A percentile compares a stretch with the other conserved stretches of the same genome.
These are phyloP conservation scores for Limosa lapponica DNA, from an alignment of 2,797 vertebrate species.

Conservation along the genomic window DNA sequence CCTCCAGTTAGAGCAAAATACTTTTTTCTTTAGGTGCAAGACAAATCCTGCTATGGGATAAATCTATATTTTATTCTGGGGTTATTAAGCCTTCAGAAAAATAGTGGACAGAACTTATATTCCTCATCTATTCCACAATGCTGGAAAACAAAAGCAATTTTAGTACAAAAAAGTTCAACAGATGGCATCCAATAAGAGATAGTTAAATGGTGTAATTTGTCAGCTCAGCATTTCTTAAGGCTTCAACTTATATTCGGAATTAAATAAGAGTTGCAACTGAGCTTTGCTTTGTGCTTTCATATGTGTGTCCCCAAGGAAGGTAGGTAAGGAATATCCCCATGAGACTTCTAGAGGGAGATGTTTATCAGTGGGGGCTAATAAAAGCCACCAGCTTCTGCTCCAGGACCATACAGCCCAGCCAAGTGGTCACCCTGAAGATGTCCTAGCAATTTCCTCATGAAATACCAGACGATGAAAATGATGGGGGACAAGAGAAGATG, in stretches of 20 bases:
- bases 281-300: background rate
- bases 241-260: background rate
- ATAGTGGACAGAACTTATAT: background rate
- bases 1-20: background rate
- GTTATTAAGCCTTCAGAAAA: background rate
- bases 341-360: background rate
- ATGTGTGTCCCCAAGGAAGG: accelerated
- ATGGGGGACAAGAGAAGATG: background rate
- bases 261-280: background rate
- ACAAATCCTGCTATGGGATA: background rate
- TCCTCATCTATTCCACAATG: background rate
- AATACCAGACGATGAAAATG: background rate
- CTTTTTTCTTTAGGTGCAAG: background rate
- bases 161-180: background rate
- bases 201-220: background rate
- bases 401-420: background rate
- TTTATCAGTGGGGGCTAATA: background rate
- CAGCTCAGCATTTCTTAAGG: background rate
- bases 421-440: background rate
- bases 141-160: background rate
- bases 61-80: background rate
- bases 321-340: background rate
- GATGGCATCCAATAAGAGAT: background rate
- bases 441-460: background rate
- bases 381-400: background rate